phyloP scores from a whole-genome alignment of 2,113 vertebrate genomes.

The Mirza zaza region DNA sequence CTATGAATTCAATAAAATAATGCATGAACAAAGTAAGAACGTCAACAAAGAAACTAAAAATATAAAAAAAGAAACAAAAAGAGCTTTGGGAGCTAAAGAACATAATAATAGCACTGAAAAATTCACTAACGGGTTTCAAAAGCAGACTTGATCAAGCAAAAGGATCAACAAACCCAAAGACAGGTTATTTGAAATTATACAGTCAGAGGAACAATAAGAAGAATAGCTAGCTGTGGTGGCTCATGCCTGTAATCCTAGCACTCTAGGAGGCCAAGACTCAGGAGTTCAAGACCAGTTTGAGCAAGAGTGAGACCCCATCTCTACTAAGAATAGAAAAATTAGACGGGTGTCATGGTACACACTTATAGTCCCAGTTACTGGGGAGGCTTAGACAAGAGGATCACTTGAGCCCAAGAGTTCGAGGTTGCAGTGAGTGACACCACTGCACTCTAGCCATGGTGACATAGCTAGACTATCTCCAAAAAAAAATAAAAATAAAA shows the following conservation, averaged over 20 bases:
- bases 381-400: no score
- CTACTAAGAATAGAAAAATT: neutral
- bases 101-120: neutral
- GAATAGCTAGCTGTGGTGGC: neutral
- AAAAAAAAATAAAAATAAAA: no score
- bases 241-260: neutral
- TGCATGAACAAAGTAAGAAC: neutral
- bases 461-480: no score
- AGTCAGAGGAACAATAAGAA: neutral
- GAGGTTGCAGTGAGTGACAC: no score
- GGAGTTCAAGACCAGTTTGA: neutral
- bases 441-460: no score
- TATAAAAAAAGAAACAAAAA: neutral
- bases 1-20: neutral
- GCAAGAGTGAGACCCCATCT: neutral
- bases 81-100: neutral
- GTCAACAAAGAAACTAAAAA: neutral
- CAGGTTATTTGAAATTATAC: neutral
- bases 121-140: neutral
- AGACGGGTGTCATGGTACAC: no score
- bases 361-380: no score
- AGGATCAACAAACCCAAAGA: neutral
- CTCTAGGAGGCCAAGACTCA: no score
- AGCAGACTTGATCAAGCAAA: neutral
- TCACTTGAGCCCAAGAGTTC: no score